phyloP scores from a whole-genome alignment of 1,140 invertebrate species.

The Steinernema feltiae region DNA sequence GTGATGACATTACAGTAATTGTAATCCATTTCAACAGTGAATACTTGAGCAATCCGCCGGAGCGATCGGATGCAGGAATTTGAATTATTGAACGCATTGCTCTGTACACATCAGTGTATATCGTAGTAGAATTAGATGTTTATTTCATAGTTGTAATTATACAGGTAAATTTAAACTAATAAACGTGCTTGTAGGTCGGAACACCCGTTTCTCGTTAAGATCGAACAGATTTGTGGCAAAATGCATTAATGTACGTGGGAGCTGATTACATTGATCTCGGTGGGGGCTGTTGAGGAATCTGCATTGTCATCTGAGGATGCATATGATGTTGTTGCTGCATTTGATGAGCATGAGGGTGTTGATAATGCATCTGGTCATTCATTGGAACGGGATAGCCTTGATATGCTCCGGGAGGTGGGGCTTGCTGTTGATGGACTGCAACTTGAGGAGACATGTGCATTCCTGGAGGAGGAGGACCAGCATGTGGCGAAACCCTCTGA shows the following conservation, averaged over 20 bases:
- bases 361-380: too few relatives aligned
- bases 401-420: too few relatives aligned
- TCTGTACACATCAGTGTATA: neutral
- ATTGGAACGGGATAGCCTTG: too few relatives aligned
- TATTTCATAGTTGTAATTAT: neutral
- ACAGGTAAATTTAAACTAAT: neutral
- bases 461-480: neutral
- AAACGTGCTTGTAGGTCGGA: neutral
- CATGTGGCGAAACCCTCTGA: neutral
- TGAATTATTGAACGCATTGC: neutral
- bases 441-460: neutral
- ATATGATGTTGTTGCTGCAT: neutral
- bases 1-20: constrained; percentile 56
- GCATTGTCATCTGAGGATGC: neutral
- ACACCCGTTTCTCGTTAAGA: neutral
- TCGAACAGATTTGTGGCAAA: too few relatives aligned
- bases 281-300: neutral
- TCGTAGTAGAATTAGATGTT: neutral
- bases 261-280: neutral
- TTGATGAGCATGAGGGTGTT: neutral
- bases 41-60: constrained; percentile 32
- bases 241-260: too few relatives aligned
- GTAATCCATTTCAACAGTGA: constrained; percentile 51
- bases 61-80: constrained; percentile 15
- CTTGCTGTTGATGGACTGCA: neutral